Conservation (phyloP, 2,113 vertebrate species). For the Diadophis punctatus region DNA sequence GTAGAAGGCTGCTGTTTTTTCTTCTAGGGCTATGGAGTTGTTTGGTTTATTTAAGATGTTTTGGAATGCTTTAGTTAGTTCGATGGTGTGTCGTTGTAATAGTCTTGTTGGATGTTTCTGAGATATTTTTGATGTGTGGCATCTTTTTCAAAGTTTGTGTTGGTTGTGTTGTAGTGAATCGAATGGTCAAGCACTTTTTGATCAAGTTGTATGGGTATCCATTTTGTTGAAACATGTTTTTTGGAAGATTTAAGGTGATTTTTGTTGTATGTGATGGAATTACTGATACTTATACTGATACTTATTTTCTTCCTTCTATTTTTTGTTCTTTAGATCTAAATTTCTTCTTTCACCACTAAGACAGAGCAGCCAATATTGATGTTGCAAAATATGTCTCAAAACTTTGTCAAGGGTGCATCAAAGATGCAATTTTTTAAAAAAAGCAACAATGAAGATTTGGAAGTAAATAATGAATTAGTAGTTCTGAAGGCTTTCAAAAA, state of each 20-base stretch:
- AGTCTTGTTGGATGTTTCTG: neutral
- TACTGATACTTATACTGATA: neutral
- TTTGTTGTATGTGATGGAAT: neutral
- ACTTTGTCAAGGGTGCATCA: neutral
- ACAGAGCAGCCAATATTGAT: neutral
- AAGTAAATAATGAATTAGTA: neutral
- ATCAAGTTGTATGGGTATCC: neutral
- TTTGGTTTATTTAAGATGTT: neutral
- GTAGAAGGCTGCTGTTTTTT: neutral
- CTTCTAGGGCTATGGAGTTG: neutral
- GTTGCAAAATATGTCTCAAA: neutral
- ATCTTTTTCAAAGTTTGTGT: neutral
- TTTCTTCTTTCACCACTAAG: neutral
- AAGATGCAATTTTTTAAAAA: neutral
- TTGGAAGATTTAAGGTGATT: neutral
- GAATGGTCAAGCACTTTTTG: neutral
- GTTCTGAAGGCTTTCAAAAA: neutral
- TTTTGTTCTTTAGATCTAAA: neutral
- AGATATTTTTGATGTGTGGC: neutral
- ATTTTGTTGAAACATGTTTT: neutral
- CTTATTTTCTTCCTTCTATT: neutral
- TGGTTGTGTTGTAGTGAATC: neutral
- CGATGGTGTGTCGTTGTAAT: neutral
- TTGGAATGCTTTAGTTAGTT: neutral
- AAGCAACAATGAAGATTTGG: neutral